phyloP scores from a whole-genome alignment of 2,888 invertebrate species.

The Bombylius major region DNA sequence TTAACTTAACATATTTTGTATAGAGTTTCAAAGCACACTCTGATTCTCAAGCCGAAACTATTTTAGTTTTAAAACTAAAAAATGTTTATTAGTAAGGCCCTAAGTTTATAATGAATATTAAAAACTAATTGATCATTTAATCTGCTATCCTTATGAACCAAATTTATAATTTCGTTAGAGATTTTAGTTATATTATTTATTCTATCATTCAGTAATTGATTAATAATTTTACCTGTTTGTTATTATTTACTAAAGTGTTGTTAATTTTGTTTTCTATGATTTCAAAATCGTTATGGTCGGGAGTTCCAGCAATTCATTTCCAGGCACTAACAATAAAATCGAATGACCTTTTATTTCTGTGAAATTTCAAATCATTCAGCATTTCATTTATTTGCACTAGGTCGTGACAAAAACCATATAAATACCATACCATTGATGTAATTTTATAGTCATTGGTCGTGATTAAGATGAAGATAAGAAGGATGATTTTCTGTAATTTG shows the following conservation, averaged over 20 bases:
- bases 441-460: neutral
- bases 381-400: no score
- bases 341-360: no score
- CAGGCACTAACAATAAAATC: neutral
- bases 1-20: no score
- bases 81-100: no score
- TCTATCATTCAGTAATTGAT: slow-evolving; percentile 1
- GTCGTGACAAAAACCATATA: no score
- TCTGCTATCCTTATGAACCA: neutral
- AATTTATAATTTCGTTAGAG: neutral
- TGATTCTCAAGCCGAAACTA: no score
- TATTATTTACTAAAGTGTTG: slow-evolving; percentile 2
- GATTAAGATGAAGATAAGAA: no score
- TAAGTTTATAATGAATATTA: slow-evolving; percentile 10
- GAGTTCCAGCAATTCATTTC: slow-evolving; percentile 3
- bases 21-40: no score
- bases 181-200: slow-evolving; percentile 1
- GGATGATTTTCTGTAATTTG: neutral
- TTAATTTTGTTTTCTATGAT: slow-evolving; percentile 2
- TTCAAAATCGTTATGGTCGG: slow-evolving; percentile 3
- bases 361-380: no score
- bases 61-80: no score
- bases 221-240: slow-evolving; percentile 1
- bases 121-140: slow-evolving; percentile 2
- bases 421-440: no score